Percentiles rank a stretch among this genome's conserved stretches.
phyloP scores from a whole-genome alignment of 2,888 invertebrate species.

The Lochmaea crataegi region DNA sequence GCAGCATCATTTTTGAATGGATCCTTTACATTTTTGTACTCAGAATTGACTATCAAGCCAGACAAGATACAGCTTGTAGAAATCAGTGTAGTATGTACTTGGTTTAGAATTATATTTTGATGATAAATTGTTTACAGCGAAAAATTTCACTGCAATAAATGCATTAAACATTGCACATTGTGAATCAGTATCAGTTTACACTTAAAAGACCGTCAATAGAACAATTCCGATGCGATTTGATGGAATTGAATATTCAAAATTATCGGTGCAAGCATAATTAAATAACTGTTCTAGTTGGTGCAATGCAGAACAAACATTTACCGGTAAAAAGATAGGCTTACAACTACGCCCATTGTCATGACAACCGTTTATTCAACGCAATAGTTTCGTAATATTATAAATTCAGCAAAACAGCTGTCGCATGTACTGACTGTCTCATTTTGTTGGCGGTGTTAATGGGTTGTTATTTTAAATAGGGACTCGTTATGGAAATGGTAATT shows the following conservation, averaged over 20 bases:
- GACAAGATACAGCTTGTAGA: too few relatives aligned
- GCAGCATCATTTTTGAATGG: too few relatives aligned
- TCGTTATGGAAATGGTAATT: neutral
- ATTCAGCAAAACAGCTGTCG: conserved; percentile 12
- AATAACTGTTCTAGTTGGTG: conserved; percentile 18
- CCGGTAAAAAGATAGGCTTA: conserved; percentile 13
- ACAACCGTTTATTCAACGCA: conserved; percentile 18
- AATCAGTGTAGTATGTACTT: too few relatives aligned
- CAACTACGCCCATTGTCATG: conserved; percentile 15
- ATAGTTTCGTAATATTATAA: conserved; percentile 13
- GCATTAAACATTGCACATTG: neutral
- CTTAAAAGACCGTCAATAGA: neutral
- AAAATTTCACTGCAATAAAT: too few relatives aligned
- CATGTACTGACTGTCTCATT: neutral
- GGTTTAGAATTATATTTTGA: too few relatives aligned
- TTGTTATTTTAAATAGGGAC: neutral
- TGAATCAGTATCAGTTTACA: conserved; percentile 6
- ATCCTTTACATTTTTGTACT: too few relatives aligned
- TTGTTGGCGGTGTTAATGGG: neutral
- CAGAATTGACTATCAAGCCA: too few relatives aligned
- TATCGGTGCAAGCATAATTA: conserved; percentile 19
- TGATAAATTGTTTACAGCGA: too few relatives aligned
- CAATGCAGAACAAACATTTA: conserved; percentile 28
- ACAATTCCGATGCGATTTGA: conserved; percentile 13
- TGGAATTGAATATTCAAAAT: conserved; percentile 20